Evolutionary conservation across 2,888 invertebrate genomes (phyloP).

Genomic region (Autographa gamma): DNA sequence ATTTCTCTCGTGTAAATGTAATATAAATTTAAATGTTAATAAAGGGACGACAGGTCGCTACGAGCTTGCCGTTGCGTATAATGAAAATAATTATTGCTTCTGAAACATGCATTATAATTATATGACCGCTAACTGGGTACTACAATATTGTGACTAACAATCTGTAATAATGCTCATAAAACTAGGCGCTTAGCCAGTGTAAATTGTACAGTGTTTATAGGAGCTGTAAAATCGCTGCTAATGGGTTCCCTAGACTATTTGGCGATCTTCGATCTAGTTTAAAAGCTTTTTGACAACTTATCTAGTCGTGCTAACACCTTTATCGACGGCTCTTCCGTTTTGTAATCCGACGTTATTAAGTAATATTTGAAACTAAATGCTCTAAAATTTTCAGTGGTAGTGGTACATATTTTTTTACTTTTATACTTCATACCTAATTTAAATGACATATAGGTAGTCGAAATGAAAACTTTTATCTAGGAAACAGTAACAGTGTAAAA

Average conservation of each 20-base stretch:
- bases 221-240: constrained; percentile 68
- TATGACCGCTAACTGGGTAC: constrained; percentile 63
- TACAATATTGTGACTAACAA: constrained; percentile 61
- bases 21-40: constrained; percentile 83
- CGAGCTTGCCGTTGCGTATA: constrained; percentile 70
- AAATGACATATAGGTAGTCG: background rate
- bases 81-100: constrained; percentile 77
- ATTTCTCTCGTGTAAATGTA: constrained; percentile 77
- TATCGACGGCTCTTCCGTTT: constrained; percentile 59
- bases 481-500: too few relatives aligned
- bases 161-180: constrained; percentile 48
- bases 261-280: constrained; percentile 77
- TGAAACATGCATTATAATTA: constrained; percentile 76
- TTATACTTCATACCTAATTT: background rate
- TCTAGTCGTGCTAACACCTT: constrained; percentile 73
- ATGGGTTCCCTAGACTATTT: constrained; percentile 80
- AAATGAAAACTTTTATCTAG: background rate
- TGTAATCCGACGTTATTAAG: constrained; percentile 37
- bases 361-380: constrained; percentile 20
- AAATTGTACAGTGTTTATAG: constrained; percentile 54
- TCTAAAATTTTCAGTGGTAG: constrained; percentile 6
- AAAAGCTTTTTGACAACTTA: constrained; percentile 86
- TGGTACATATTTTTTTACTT: constrained; percentile 13
- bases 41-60: constrained; percentile 78
- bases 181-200: constrained; percentile 42